A percentile compares a stretch with the other conserved stretches of the same genome.
These are phyloP conservation scores for Trichonephila clavipes DNA, from an alignment of 1,140 invertebrate species.

Conservation along the genomic window DNA sequence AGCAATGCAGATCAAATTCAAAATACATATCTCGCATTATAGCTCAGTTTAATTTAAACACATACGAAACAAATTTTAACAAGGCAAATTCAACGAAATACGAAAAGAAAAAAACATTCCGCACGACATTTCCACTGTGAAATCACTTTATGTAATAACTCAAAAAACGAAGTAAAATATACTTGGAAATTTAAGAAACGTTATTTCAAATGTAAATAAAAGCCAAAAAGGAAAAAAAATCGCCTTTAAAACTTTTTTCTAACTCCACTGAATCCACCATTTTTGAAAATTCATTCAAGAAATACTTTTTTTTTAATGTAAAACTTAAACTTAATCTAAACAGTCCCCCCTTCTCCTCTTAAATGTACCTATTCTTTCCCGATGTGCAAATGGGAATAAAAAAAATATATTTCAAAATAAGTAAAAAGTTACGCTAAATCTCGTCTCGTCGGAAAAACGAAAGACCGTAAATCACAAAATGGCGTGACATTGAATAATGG, in stretches of 20 bases:
- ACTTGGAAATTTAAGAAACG: background rate
- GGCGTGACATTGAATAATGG: constrained; percentile 69
- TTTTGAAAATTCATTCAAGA: background rate
- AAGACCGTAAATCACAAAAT: constrained; percentile 41
- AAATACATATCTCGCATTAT: too few species aligned
- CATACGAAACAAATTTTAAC: too few species aligned
- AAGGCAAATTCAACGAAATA: too few species aligned
- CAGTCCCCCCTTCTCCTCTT: too few species aligned
- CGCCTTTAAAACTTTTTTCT: background rate
- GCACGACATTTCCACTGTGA: too few species aligned
- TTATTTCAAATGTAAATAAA: constrained; percentile 12
- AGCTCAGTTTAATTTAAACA: too few species aligned
- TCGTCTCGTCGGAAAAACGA: background rate
- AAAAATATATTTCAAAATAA: background rate
- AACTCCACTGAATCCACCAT: background rate
- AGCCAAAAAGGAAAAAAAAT: background rate
- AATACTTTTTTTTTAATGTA: background rate
- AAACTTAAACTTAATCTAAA: background rate
- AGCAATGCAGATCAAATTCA: too few species aligned
- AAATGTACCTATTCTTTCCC: background rate
- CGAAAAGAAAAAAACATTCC: too few species aligned
- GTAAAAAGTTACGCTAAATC: background rate
- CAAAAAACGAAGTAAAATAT: background rate
- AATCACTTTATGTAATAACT: too few species aligned
- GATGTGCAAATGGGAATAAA: background rate